Evolutionary conservation across 2,113 vertebrate species (phyloP), one percentile per base, ranked within the genome.

Genomic region (Cochlearius cochlearius): DNA sequence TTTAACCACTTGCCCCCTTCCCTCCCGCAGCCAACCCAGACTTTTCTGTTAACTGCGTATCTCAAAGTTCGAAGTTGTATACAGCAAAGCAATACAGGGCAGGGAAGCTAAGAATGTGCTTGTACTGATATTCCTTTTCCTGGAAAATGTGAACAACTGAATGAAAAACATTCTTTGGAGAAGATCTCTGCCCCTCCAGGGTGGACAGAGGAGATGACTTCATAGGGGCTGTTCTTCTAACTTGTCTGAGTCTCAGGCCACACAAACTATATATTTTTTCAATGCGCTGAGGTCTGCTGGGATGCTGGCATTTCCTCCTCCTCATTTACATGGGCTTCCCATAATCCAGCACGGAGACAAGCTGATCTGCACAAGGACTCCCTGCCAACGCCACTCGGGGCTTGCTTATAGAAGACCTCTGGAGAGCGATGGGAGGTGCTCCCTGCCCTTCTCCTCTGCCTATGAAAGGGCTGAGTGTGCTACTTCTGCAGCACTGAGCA

Each of bases 381-480:
- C 80, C 45, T 47, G 94, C 92, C 95, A 97, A 45, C 3, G 15
- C 77, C 91, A 90, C 85, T 93, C 47, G 4, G 67, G 86, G 47
- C 72, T 83, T 86, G 66, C 90, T 95, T 89, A 96, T 2, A 15
- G 89, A 91, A 93, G 94, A 92, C 79, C 89, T 82, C 91, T 68
- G 88, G 86, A 91, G 63, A 93, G 86, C 1, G 0, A 87, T 47
- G 77, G 89, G 84, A 92, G 86, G 93, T 96, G 79, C 90, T 85
- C 84, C 39, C 87, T 96, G 94, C 80, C 86, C 92, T 90, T 86
- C 90, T 90, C 68, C 77, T 90, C 71, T 79, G 77, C 67, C 94
- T 94, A 49, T 94, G 92, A 95, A 97, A 95, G 89, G 92, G 92
- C 91, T 97, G 92, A 96, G 94, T 95, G 90, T 93, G 92, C 83